Evolutionary conservation across 2,797 vertebrate genomes (phyloP), one percentile per base, ranked within the genome.

Genomic region (Acipenser oxyrinchus): DNA sequence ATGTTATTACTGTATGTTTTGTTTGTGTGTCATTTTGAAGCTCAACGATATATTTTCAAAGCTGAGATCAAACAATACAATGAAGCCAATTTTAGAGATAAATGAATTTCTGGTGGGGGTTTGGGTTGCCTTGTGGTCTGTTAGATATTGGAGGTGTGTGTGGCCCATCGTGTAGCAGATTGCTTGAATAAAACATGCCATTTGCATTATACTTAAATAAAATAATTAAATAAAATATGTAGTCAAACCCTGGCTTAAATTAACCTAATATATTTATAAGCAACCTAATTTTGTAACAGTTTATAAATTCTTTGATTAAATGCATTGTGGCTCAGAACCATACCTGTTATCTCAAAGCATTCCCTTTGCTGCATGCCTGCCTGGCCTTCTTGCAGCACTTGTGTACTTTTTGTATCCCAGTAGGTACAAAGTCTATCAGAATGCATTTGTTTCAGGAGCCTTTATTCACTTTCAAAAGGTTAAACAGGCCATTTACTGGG

Each of bases 401-500:
- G 86, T 91, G 86, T 87, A 87, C 82, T 86, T 87, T 85, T 89
- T 91, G 81, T 88, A 90, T 90, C 85, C 81, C 90, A 86, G 88
- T 88, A 86, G 84, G 86, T 84, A 83, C 87, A 91, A 92, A 93
- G 88, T 94, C 93, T 93, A 94, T 95, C 93, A 94, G 92, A 95
- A 93, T 90, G 90, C 88, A 82, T 94, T 97, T 94, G 92, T 95
- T 90, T 94, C 84, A 77, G 66, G 82, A 83, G 85, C 78, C 88
- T 91, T 93, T 87, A 92, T 96, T 94, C 92, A 92, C 84, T 93
- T 94, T 93, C 92, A 94, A 97, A 95, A 94, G 94, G 94, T 98
- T 98, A 98, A 98, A 97, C 95, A 97, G 94, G 93, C 94, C 93
- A 94, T 98, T 97, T 96, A 96, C 86, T 80, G 83, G 91, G 91